Percentiles rank a stretch among this genome's conserved stretches.
Conservation (phyloP, 2,888 invertebrate species). For the Alitta virens region DNA sequence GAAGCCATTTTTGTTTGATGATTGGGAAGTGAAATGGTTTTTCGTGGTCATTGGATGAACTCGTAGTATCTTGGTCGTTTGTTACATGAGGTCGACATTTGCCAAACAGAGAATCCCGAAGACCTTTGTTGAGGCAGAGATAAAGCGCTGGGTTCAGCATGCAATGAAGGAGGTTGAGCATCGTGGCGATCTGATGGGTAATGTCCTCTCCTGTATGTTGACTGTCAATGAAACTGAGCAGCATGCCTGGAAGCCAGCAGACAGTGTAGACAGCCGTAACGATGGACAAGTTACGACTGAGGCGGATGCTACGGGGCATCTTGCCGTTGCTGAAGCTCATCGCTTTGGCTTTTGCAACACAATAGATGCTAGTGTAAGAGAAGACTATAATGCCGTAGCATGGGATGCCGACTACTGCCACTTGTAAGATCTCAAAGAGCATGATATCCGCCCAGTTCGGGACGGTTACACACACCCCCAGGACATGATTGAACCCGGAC, state of each 20-base stretch:
- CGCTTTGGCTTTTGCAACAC: not conserved
- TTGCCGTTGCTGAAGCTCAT: not conserved
- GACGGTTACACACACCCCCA: not conserved
- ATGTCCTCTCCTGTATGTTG: not conserved
- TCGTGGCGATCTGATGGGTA: not conserved
- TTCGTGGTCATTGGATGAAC: too few relatives aligned
- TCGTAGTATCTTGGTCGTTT: too few relatives aligned
- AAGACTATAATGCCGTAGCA: constrained; percentile 2
- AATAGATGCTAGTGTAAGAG: constrained; percentile 10
- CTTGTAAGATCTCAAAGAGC: not conserved
- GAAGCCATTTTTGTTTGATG: too few relatives aligned
- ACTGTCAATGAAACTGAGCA: constrained; percentile 6
- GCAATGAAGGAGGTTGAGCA: constrained; percentile 7
- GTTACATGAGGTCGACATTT: too few relatives aligned
- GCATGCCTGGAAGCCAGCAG: constrained; percentile 14
- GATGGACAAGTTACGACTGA: constrained; percentile 14
- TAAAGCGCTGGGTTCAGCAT: constrained; percentile 17
- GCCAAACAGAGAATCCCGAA: not conserved
- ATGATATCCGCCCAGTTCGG: not conserved
- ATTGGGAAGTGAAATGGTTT: too few relatives aligned
- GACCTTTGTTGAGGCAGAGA: constrained; percentile 3
- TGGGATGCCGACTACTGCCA: constrained; percentile 5
- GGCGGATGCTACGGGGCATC: not conserved
- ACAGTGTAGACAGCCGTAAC: constrained; percentile 11
- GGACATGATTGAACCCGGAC: constrained; percentile 4